Base-by-base conservation (phyloP, 2,888 invertebrate genomes). In the Capitulum mitella region DNA sequence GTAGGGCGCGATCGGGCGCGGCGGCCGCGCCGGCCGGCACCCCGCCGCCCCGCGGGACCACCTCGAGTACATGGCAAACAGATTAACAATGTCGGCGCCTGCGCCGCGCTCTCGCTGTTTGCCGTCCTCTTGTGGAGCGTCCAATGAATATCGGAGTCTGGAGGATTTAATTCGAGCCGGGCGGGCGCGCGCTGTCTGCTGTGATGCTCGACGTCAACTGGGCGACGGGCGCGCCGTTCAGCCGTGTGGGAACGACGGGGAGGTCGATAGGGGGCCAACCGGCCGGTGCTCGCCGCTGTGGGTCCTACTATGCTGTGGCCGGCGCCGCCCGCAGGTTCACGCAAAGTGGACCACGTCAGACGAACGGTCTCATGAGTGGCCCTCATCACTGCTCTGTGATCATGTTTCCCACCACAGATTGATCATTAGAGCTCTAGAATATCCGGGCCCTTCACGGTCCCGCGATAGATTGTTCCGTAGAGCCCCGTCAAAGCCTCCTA, bases 41-140 rank as follows among this genome's bases (percentile, higher is more conserved):
- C 12, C 29, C 58, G 29, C 58, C 8, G 16, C 40, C 70, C 37
- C 70, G 22, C 10, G 70, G 34, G 70, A 70, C 29, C 37, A 3
- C 19, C 26, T 70, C 70, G n/a, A 70, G 70, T n/a, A 70, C 70
- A 70, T 70, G 70, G 40, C 70, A 70, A 70, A 70, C 70, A 70
- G 70, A 70, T 70, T 70, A 70, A 70, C 70, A 70, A 70, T 70
- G 70, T 70, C 70, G 70, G 37, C 70, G 64, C 70, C 37, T 12
- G 70, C 26, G 70, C 70, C 40, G 8, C n/a, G n/a, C n/a, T 16
- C 22, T 8, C 37, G 26, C 37, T 70, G 70, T 70, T 70, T 70
- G 70, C 70, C 70, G 12, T 40, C 70, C 70, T 70, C 70, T 70
- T 70, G 70, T 70, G 40, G 58, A 26, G 40, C 70, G 37, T 37